Percentiles rank a stretch among this genome's conserved stretches.
Conservation (phyloP, 2,113 vertebrate genomes). For the Athene noctua region DNA sequence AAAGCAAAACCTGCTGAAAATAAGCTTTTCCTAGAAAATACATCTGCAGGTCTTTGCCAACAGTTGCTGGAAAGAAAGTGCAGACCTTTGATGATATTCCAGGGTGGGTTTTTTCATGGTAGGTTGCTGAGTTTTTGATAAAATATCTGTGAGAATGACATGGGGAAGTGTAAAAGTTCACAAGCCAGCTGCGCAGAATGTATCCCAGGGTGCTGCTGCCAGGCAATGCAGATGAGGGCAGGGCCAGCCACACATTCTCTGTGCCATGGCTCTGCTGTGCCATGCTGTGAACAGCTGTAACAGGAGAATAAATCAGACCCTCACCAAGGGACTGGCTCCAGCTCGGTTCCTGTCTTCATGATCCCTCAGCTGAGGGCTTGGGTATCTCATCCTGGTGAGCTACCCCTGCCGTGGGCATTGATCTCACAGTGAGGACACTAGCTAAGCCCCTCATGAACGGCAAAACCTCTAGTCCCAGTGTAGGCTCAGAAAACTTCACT, state of each 20-base stretch:
- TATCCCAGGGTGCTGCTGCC: not conserved
- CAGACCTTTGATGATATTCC: not conserved
- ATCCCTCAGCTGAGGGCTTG: not conserved
- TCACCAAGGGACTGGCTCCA: not conserved
- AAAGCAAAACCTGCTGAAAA: not conserved
- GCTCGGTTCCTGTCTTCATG: accelerated
- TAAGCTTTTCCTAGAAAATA: not conserved
- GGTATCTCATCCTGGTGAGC: accelerated
- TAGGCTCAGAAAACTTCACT: not conserved
- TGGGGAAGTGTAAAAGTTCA: not conserved
- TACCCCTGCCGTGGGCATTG: accelerated
- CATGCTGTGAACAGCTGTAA: not conserved
- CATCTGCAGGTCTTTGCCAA: not conserved
- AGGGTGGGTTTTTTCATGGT: not conserved
- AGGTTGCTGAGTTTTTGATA: not conserved
- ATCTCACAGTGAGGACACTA: not conserved
- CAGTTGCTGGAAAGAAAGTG: not conserved
- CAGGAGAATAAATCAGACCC: not conserved
- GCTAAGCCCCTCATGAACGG: not conserved
- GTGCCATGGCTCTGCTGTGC: not conserved
- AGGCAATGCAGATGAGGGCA: not conserved
- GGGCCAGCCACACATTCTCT: not conserved
- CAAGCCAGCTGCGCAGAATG: not conserved
- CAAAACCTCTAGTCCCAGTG: not conserved
- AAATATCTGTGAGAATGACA: not conserved